Conservation (phyloP, 2,888 invertebrate genomes). For the Chromoteleia sp. region DNA sequence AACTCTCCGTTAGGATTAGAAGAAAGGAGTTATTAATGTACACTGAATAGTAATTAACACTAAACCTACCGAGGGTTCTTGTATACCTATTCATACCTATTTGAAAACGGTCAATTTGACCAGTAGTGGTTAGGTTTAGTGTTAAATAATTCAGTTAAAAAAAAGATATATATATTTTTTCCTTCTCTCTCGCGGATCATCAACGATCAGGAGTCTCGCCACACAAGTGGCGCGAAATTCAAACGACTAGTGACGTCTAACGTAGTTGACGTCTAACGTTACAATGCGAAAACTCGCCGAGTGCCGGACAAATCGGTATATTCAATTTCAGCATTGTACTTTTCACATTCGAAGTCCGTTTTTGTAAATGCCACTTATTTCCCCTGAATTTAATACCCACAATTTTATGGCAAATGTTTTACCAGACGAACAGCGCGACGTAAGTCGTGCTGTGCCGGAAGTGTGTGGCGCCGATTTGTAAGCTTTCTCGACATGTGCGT, state of each 20-base stretch:
- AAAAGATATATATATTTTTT: no score
- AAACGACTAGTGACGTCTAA: no score
- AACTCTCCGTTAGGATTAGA: neutral
- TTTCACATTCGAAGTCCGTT: conserved; percentile 25
- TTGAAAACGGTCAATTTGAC: no score
- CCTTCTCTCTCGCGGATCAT: no score
- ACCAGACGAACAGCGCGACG: conserved; percentile 36
- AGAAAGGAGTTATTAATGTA: no score
- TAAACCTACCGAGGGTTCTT: no score
- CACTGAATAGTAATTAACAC: no score
- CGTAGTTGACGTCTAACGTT: conserved; percentile 11
- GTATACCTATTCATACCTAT: no score
- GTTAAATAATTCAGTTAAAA: no score
- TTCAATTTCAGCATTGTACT: conserved; percentile 25
- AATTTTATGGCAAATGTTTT: conserved; percentile 56
- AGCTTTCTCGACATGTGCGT: conserved; percentile 61
- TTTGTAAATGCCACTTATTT: conserved; percentile 47
- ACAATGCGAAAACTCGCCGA: conserved; percentile 4
- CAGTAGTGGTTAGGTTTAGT: no score
- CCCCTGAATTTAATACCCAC: conserved; percentile 48
- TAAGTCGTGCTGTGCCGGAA: conserved; percentile 57
- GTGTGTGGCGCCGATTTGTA: conserved; percentile 57
- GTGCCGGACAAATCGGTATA: conserved; percentile 18
- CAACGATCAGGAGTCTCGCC: no score
- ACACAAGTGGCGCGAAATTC: conserved; percentile 15